A percentile compares a stretch with the other conserved stretches of the same genome.
phyloP scores from a whole-genome alignment of 2,797 vertebrate species.

The Siniperca undulata region DNA sequence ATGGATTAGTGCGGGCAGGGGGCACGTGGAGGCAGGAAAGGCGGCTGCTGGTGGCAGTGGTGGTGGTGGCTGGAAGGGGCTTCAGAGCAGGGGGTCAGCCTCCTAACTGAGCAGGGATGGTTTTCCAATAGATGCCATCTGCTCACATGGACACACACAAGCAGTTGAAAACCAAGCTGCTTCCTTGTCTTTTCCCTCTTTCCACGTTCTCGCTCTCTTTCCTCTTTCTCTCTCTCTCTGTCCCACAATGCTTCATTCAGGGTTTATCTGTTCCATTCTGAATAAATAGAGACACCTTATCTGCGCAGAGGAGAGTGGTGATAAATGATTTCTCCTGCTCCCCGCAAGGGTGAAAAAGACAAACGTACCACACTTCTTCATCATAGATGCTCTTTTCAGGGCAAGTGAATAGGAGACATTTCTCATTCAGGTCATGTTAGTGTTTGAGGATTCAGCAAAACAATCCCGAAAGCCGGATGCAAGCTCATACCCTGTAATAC shows the following conservation, averaged over 20 bases:
- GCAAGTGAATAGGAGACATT: constrained; percentile 62
- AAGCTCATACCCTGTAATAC: constrained; percentile 49
- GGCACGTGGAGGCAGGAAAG: constrained; percentile 64
- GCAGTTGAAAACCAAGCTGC: constrained; percentile 65
- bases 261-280: constrained; percentile 81
- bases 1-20: constrained; percentile 75
- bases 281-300: constrained; percentile 87
- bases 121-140: constrained; percentile 79
- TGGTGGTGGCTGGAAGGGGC: constrained; percentile 56
- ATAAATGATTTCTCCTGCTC: constrained; percentile 82
- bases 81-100: constrained; percentile 65
- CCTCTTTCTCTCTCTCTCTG: constrained; percentile 31
- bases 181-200: constrained; percentile 40
- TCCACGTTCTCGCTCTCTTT: constrained; percentile 19
- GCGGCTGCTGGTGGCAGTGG: constrained; percentile 45
- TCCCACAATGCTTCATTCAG: constrained; percentile 80
- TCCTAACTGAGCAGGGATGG: constrained; percentile 59
- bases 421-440: constrained; percentile 71
- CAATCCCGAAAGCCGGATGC: constrained; percentile 62
- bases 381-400: constrained; percentile 73
- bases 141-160: constrained; percentile 72
- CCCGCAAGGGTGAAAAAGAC: constrained; percentile 81
- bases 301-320: constrained; percentile 77
- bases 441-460: constrained; percentile 61
- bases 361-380: constrained; percentile 77